Conservation (phyloP, 2,797 vertebrate species). For the Spinus pinus region DNA sequence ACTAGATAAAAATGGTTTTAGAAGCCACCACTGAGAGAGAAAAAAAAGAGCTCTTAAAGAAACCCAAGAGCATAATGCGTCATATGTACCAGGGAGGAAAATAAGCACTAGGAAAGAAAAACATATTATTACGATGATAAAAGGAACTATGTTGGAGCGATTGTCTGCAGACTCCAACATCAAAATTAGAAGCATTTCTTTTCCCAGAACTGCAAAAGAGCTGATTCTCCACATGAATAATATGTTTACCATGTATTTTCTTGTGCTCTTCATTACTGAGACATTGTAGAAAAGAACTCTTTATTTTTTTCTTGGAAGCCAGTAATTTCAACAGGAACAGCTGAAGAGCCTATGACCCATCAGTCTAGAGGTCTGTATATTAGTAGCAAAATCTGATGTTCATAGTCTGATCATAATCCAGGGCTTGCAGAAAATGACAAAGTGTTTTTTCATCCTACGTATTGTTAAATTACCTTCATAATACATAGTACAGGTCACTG, state of each 20-base stretch:
- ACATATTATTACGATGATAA: neutral
- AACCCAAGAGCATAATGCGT: neutral
- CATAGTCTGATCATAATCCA: neutral
- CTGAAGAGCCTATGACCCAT: neutral
- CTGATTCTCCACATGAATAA: neutral
- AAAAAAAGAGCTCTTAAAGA: neutral
- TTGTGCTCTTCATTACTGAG: neutral
- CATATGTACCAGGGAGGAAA: constrained; percentile 9
- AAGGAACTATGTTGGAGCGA: neutral
- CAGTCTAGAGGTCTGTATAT: neutral
- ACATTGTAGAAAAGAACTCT: neutral
- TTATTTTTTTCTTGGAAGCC: constrained; percentile 2
- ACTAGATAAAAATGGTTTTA: constrained; percentile 32
- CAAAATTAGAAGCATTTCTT: constrained; percentile 33
- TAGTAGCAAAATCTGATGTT: neutral
- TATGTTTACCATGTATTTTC: constrained; percentile 16
- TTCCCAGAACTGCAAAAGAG: constrained; percentile 8
- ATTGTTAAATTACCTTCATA: neutral
- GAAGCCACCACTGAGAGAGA: neutral
- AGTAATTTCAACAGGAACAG: neutral
- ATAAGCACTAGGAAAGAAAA: constrained; percentile 9
- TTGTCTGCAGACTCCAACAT: neutral
- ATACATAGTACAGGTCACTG: neutral
- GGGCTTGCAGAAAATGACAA: neutral
- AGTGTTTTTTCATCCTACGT: neutral